Percentiles rank a stretch among this genome's conserved stretches.
These are phyloP conservation scores for Trinorchestia longiramus DNA, from an alignment of 1,140 invertebrate species.

Conservation along the genomic window DNA sequence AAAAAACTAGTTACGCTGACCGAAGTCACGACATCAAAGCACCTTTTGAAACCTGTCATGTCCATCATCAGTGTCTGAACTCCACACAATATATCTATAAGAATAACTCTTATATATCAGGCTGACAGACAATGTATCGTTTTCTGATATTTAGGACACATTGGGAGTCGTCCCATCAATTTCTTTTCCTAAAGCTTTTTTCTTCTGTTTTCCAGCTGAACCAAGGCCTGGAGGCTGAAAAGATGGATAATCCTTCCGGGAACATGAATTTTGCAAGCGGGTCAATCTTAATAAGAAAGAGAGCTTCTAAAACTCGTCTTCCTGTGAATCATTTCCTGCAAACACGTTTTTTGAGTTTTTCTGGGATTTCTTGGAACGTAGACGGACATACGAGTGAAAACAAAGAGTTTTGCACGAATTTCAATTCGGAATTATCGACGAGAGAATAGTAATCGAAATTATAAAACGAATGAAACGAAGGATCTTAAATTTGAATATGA, in stretches of 20 bases:
- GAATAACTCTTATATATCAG: background rate
- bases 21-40: no score
- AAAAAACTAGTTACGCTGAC: no score
- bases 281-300: conserved; percentile 1
- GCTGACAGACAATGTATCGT: background rate
- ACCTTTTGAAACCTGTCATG: background rate
- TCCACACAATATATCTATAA: background rate
- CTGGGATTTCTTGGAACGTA: background rate
- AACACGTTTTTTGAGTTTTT: background rate
- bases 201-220: background rate
- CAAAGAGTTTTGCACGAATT: background rate
- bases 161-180: background rate
- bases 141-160: background rate
- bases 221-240: background rate
- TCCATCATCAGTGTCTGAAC: background rate
- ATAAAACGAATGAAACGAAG: no score
- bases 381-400: background rate
- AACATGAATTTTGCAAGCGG: background rate
- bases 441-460: no score
- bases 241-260: background rate
- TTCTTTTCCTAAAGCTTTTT: background rate
- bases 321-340: background rate
- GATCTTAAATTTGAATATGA: no score
- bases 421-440: background rate
- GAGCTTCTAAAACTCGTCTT: background rate